A percentile compares a stretch with the other conserved stretches of the same genome.
Conservation (phyloP, 2,797 vertebrate genomes). For the Leucoraja ocellata region DNA sequence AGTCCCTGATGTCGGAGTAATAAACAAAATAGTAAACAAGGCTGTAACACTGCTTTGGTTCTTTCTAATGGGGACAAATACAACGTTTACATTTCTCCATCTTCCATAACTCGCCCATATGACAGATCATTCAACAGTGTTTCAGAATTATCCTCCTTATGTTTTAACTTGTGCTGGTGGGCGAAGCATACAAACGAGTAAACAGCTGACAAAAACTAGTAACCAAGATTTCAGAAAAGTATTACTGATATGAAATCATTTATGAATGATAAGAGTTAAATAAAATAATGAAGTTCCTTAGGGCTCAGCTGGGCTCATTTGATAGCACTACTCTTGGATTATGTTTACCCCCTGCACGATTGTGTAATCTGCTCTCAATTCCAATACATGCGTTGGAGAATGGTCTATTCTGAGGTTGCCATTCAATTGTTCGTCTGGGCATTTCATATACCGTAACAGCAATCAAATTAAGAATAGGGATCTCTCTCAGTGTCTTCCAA, state of each 20-base stretch:
- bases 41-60: background rate
- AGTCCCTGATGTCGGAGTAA: background rate
- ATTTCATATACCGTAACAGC: no score
- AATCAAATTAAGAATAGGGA: background rate
- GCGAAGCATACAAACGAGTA: background rate
- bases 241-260: background rate
- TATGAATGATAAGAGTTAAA: background rate
- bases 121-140: background rate
- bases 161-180: background rate
- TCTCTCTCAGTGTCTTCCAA: background rate
- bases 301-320: background rate
- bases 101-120: background rate
- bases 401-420: background rate
- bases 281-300: background rate
- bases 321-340: background rate
- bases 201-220: background rate
- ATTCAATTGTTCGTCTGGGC: background rate
- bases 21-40: background rate
- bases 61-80: background rate
- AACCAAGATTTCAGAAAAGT: background rate
- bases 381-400: background rate
- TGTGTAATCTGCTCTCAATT: background rate
- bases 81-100: background rate
- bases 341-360: background rate
- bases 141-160: background rate